phyloP scores from a whole-genome alignment of 2,797 vertebrate genomes.

The Ctenochaetus hawaiiensis region DNA sequence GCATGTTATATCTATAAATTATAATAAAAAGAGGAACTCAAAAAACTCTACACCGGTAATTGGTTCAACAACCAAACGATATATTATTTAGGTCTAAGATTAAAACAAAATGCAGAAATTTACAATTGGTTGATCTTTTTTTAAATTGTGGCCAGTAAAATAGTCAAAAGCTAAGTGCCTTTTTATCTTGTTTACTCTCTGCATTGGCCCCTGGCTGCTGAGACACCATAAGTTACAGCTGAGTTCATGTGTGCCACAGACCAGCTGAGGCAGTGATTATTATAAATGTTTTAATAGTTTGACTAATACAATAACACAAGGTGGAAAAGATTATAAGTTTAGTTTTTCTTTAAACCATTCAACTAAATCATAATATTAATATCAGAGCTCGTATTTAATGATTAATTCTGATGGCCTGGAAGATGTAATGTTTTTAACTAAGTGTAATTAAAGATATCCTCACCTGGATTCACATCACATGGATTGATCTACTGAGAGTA shows the following conservation, averaged over 20 bases:
- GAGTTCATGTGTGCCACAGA: constrained; percentile 29
- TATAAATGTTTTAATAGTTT: constrained; percentile 40
- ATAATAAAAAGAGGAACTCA: no score
- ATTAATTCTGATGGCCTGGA: neutral
- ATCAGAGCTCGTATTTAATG: constrained; percentile 10
- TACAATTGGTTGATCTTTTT: no score
- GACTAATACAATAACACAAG: constrained; percentile 44
- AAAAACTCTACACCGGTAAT: no score
- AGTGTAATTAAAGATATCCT: constrained; percentile 29
- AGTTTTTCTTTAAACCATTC: neutral
- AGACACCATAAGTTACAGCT: neutral
- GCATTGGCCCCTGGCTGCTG: constrained; percentile 6
- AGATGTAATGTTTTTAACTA: constrained; percentile 9
- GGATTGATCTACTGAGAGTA: constrained; percentile 19
- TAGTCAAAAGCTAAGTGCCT: no score
- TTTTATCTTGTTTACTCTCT: no score
- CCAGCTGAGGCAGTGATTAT: constrained; percentile 18
- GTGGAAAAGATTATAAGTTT: constrained; percentile 38
- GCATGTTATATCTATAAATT: no score
- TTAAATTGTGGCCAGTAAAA: no score
- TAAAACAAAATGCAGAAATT: no score
- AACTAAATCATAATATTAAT: constrained; percentile 14
- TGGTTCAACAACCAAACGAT: no score
- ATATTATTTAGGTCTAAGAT: no score
- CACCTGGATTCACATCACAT: neutral